These are phyloP conservation scores for Egretta garzetta DNA, from an alignment of 2,113 vertebrate species.

Conservation along the genomic window DNA sequence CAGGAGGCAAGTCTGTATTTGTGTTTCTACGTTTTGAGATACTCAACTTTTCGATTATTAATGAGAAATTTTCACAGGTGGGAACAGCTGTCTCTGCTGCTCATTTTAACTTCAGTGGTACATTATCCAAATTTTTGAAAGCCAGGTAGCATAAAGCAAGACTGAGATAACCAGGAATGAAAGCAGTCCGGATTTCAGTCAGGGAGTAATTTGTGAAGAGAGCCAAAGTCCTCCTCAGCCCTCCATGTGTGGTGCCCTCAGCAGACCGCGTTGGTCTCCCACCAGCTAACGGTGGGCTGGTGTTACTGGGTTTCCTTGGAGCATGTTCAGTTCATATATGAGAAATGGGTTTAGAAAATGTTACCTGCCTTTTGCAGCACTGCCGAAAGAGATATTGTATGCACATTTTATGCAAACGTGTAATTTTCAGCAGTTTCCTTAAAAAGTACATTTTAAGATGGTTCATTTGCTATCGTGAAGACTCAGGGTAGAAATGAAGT, in stretches of 20 bases:
- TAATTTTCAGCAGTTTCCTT: slow-evolving; percentile 71
- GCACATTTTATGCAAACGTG: slow-evolving; percentile 53
- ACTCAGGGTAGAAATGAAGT: slow-evolving; percentile 67
- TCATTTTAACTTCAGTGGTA: slow-evolving; percentile 28
- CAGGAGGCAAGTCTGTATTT: slow-evolving; percentile 57
- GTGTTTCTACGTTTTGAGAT: not conserved
- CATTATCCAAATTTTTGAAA: slow-evolving; percentile 19
- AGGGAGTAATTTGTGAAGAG: not conserved
- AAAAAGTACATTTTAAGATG: slow-evolving; percentile 75
- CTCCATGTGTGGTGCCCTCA: rapidly evolving
- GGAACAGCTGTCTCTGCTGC: slow-evolving; percentile 58
- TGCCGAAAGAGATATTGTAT: not conserved
- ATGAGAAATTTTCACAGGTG: slow-evolving; percentile 61
- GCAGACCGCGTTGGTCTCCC: not conserved
- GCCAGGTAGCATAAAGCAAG: not conserved
- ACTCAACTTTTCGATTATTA: slow-evolving; percentile 40
- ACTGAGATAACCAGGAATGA: not conserved
- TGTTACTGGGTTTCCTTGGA: not conserved
- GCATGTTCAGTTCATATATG: not conserved
- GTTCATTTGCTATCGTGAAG: slow-evolving; percentile 64
- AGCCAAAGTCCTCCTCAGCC: not conserved
- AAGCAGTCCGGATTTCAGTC: not conserved
- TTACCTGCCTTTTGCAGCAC: not conserved
- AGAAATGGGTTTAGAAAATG: not conserved
- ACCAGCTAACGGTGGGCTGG: not conserved